phyloP scores from a whole-genome alignment of 2,797 vertebrate genomes.

The Danio choprae region DNA sequence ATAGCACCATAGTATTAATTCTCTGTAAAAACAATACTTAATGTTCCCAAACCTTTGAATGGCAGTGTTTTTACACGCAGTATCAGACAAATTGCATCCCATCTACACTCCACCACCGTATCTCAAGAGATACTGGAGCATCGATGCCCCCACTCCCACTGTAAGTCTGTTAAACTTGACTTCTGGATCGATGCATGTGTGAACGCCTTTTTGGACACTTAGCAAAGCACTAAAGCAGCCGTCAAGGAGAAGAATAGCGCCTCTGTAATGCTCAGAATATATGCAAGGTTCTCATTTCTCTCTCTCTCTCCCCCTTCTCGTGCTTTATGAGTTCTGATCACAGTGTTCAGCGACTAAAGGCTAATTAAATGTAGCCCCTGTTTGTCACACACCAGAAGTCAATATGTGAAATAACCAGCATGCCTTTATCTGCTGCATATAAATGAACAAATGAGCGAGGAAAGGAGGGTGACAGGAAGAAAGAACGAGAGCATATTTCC shows the following conservation, averaged over 20 bases:
- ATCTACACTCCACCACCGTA: not conserved
- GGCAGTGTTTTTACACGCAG: too few species aligned
- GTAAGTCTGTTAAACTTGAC: not conserved
- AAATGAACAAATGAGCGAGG: conserved; percentile 23
- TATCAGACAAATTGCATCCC: not conserved
- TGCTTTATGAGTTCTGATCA: conserved; percentile 18
- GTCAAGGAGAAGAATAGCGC: not conserved
- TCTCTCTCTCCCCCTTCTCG: not conserved
- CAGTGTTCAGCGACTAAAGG: conserved; percentile 48
- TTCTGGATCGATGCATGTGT: not conserved
- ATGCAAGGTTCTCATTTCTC: not conserved
- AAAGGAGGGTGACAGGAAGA: conserved; percentile 1
- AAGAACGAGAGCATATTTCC: conserved; percentile 24
- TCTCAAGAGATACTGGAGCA: not conserved
- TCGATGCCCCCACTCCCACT: not conserved
- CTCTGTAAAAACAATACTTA: too few species aligned
- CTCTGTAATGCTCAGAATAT: not conserved
- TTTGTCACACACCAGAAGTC: conserved; percentile 60
- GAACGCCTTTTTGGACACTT: not conserved
- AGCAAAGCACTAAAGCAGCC: too few species aligned
- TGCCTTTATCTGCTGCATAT: conserved; percentile 50
- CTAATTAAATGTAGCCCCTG: conserved; percentile 62
- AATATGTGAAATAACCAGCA: conserved; percentile 59
- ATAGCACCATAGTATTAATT: too few species aligned
- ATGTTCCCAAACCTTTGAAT: too few species aligned